Conservation (phyloP, 1,140 invertebrate genomes). For the Gonatopus flavifemur region DNA sequence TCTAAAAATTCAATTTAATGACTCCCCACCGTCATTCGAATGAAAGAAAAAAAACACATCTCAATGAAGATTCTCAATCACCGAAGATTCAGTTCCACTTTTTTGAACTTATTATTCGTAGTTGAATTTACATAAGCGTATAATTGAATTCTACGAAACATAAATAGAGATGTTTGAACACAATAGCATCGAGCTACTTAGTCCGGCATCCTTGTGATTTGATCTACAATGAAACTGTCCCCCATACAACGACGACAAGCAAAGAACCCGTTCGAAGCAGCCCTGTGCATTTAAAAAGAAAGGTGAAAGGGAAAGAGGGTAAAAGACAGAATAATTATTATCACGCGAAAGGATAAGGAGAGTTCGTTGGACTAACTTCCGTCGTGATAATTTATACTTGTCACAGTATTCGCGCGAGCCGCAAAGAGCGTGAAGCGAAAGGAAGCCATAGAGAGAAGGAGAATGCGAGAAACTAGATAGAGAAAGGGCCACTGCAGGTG, state of each 20-base stretch:
- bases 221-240: constrained; percentile 33
- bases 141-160: too few species aligned
- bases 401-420: constrained; percentile 15
- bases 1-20: too few species aligned
- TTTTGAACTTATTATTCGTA: too few species aligned
- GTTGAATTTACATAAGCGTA: too few species aligned
- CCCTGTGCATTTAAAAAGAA: constrained; percentile 7
- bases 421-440: neutral
- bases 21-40: too few species aligned
- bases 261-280: constrained; percentile 31
- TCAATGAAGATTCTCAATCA: too few species aligned
- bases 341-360: constrained; percentile 34
- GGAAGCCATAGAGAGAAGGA: neutral
- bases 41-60: too few species aligned
- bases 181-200: too few species aligned
- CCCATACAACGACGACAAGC: constrained; percentile 26
- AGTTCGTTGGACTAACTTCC: constrained; percentile 33
- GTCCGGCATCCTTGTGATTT: too few species aligned
- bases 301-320: neutral
- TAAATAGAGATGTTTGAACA: too few species aligned
- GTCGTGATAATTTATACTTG: constrained; percentile 37
- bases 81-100: too few species aligned
- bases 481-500: constrained; percentile 9
- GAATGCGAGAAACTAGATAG: neutral
- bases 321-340: constrained; percentile 38